Evolutionary conservation across 2,113 vertebrate genomes (phyloP).

Genomic region (Delphinapterus leucas): DNA sequence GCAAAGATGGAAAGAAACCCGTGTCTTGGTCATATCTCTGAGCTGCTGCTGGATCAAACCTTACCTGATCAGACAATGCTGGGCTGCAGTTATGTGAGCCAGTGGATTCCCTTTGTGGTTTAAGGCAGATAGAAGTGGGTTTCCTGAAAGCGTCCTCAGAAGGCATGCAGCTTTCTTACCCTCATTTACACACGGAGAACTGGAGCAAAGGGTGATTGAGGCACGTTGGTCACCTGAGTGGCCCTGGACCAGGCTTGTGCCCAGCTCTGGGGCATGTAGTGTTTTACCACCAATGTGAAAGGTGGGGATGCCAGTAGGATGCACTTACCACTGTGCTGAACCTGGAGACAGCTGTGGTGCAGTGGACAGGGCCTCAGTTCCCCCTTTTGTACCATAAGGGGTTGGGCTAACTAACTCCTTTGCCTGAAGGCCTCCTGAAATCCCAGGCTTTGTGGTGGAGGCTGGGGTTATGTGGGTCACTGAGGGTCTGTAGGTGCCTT

Average conservation of each 20-base stretch:
- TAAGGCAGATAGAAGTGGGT: neutral
- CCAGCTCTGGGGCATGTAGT: neutral
- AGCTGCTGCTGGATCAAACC: neutral
- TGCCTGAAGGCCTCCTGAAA: neutral
- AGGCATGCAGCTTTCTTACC: neutral
- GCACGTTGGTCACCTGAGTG: rapidly evolving
- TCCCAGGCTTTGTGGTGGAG: neutral
- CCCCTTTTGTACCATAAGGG: neutral
- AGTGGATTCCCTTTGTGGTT: neutral
- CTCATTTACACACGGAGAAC: neutral
- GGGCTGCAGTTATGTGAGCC: neutral
- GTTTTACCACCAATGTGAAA: neutral
- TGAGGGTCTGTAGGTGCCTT: neutral
- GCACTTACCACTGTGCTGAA: rapidly evolving
- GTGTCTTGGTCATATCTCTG: neutral
- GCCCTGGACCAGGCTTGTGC: rapidly evolving
- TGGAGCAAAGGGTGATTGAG: rapidly evolving
- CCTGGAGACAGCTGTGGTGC: neutral
- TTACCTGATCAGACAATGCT: neutral
- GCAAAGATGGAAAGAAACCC: neutral
- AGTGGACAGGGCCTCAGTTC: neutral
- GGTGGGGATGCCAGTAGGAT: rapidly evolving
- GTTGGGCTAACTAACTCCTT: neutral
- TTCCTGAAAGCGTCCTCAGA: neutral
- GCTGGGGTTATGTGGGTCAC: neutral